A percentile compares a stretch with the other conserved stretches of the same genome.
phyloP scores from a whole-genome alignment of 1,140 invertebrate species.

The Macrostomum lignano region DNA sequence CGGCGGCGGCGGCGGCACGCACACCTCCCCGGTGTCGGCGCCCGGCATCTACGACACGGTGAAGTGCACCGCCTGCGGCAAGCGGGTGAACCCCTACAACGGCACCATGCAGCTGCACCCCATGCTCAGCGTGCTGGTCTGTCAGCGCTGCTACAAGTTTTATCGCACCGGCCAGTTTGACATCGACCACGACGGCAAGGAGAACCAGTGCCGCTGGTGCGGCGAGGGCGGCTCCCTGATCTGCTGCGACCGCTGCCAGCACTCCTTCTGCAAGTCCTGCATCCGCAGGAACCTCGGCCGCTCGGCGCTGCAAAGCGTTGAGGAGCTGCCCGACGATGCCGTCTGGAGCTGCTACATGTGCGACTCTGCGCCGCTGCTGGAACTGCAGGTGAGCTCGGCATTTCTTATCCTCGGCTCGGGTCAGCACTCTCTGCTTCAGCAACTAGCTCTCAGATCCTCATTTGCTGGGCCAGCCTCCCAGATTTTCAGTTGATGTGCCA shows the following conservation, averaged over 20 bases:
- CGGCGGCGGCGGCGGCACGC: too few relatives aligned
- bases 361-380: slow-evolving; percentile 34
- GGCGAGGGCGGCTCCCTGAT: slow-evolving; percentile 50
- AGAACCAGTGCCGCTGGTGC: slow-evolving; percentile 64
- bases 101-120: slow-evolving; percentile 33
- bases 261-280: slow-evolving; percentile 49
- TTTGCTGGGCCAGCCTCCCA: too few relatives aligned
- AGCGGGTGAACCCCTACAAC: slow-evolving; percentile 17
- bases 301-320: slow-evolving; percentile 37
- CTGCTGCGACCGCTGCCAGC: slow-evolving; percentile 49
- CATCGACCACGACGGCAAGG: slow-evolving; percentile 58
- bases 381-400: too few relatives aligned
- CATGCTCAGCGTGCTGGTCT: slow-evolving; percentile 43
- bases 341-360: slow-evolving; percentile 51
- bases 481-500: too few relatives aligned
- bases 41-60: too few relatives aligned
- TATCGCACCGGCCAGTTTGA: too few relatives aligned
- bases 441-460: too few relatives aligned
- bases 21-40: too few relatives aligned
- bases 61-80: slow-evolving; percentile 19
- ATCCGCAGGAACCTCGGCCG: slow-evolving; percentile 47
- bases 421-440: too few relatives aligned
- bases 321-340: slow-evolving; percentile 32
- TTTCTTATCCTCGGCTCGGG: too few relatives aligned
- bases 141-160: too few relatives aligned